phyloP scores from a whole-genome alignment of 1,140 invertebrate genomes.

The Triops longicaudatus region DNA sequence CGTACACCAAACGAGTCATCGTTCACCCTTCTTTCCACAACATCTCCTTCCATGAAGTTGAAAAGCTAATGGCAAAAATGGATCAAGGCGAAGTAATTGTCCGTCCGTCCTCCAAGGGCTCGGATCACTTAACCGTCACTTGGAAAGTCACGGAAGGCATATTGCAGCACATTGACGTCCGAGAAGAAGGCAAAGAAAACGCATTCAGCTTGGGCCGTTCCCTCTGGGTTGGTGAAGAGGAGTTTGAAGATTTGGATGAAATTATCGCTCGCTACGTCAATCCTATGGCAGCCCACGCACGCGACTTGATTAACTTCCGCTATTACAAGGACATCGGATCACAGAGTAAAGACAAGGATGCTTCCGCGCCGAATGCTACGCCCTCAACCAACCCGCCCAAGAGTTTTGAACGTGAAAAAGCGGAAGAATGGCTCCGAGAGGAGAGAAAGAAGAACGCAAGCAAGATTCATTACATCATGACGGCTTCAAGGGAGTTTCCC shows the following conservation, averaged over 20 bases:
- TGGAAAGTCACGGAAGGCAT: slow-evolving; percentile 96
- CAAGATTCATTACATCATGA: slow-evolving; percentile 87
- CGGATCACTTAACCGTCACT: slow-evolving; percentile 91
- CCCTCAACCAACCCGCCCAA: not conserved
- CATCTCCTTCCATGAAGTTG: slow-evolving; percentile 84
- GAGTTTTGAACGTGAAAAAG: slow-evolving; percentile 52
- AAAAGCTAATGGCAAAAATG: slow-evolving; percentile 80
- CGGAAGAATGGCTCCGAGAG: slow-evolving; percentile 75
- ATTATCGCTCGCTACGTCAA: slow-evolving; percentile 93
- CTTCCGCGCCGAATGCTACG: not conserved
- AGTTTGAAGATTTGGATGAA: slow-evolving; percentile 98
- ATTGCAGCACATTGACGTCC: slow-evolving; percentile 90
- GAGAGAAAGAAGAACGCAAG: slow-evolving; percentile 76
- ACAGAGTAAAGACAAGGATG: slow-evolving; percentile 41
- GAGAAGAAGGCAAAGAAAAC: slow-evolving; percentile 94
- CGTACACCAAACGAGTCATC: slow-evolving; percentile 90
- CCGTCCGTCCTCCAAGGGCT: slow-evolving; percentile 90
- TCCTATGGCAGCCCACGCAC: slow-evolving; percentile 86
- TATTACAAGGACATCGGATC: slow-evolving; percentile 65
- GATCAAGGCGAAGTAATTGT: slow-evolving; percentile 95
- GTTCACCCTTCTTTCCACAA: slow-evolving; percentile 97
- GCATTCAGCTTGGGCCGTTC: slow-evolving; percentile 86
- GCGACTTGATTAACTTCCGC: slow-evolving; percentile 85
- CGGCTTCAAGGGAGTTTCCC: slow-evolving; percentile 75
- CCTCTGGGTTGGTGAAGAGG: slow-evolving; percentile 76